These are phyloP conservation scores for Crocuta crocuta DNA, from an alignment of 2,113 vertebrate species.

Conservation along the genomic window DNA sequence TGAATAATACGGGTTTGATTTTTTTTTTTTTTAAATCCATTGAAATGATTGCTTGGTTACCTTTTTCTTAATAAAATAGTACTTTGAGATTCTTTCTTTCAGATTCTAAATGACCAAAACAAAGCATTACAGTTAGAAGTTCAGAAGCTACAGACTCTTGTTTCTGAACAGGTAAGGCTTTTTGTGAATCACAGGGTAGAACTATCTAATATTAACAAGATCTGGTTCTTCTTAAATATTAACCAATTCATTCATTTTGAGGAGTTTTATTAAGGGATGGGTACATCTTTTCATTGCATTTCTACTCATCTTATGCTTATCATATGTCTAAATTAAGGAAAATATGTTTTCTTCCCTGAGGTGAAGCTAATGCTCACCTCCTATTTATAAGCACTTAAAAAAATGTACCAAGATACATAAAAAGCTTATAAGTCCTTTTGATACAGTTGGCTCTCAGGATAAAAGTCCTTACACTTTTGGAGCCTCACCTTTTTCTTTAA, in stretches of 20 bases:
- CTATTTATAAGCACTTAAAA: neutral
- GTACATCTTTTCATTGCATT: neutral
- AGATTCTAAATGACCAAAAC: conserved; percentile 88
- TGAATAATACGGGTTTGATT: neutral
- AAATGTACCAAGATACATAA: neutral
- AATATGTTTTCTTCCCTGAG: conserved; percentile 1
- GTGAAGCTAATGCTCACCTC: neutral
- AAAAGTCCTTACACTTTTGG: neutral
- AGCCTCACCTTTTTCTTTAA: neutral
- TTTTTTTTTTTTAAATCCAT: neutral
- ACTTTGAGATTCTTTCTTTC: conserved; percentile 73
- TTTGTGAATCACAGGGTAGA: conserved; percentile 27
- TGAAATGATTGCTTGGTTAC: conserved; percentile 44
- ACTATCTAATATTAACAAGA: neutral
- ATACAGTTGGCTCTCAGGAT: conserved; percentile 9
- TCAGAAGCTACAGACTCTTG: conserved; percentile 85
- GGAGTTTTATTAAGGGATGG: neutral
- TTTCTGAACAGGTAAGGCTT: conserved; percentile 87
- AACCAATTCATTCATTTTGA: neutral
- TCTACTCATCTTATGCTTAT: neutral
- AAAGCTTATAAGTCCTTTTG: neutral
- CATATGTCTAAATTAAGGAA: conserved; percentile 9
- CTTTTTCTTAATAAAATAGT: conserved; percentile 24
- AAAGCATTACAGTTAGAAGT: conserved; percentile 85
- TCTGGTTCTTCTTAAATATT: conserved; percentile 14